phyloP scores from a whole-genome alignment of 2,113 vertebrate species.

The Jacana jacana region DNA sequence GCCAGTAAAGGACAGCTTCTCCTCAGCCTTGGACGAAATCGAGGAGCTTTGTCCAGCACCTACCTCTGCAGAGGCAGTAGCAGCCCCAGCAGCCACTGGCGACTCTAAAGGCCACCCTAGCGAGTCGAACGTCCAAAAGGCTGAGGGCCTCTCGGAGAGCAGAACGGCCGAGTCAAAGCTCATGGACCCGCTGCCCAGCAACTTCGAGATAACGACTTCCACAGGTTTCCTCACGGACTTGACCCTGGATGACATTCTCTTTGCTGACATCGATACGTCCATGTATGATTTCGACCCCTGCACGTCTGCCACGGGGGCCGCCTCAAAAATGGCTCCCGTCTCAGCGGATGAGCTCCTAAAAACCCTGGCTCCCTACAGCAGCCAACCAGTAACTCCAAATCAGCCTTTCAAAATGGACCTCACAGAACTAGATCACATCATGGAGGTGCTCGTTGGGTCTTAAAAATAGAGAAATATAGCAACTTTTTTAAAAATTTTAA shows the following conservation, averaged over 20 bases:
- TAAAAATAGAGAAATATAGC: constrained; percentile 74
- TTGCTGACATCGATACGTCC: constrained; percentile 98
- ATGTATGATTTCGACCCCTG: constrained; percentile 99
- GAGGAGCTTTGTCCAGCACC: constrained; percentile 90
- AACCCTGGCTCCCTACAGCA: constrained; percentile 89
- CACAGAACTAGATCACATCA: constrained; percentile 98
- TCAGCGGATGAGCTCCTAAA: constrained; percentile 95
- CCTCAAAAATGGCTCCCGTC: constrained; percentile 89
- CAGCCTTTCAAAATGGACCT: constrained; percentile 99
- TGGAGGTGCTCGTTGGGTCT: constrained; percentile 98
- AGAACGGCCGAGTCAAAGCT: constrained; percentile 80
- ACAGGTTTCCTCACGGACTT: constrained; percentile 97
- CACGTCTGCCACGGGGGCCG: constrained; percentile 78
- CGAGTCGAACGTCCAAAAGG: constrained; percentile 71
- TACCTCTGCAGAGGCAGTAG: constrained; percentile 82
- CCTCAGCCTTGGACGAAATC: constrained; percentile 89
- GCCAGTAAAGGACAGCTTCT: constrained; percentile 83
- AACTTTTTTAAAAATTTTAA: not conserved
- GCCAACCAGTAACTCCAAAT: constrained; percentile 88
- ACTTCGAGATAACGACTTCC: constrained; percentile 87
- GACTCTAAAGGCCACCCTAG: constrained; percentile 75
- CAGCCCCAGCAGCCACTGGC: constrained; percentile 33
- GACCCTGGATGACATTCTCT: constrained; percentile 96
- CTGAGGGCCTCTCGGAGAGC: constrained; percentile 77
- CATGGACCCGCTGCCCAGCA: constrained; percentile 82